Evolutionary conservation across 2,113 vertebrate genomes (phyloP).

Genomic region (Pseudonaja textilis): DNA sequence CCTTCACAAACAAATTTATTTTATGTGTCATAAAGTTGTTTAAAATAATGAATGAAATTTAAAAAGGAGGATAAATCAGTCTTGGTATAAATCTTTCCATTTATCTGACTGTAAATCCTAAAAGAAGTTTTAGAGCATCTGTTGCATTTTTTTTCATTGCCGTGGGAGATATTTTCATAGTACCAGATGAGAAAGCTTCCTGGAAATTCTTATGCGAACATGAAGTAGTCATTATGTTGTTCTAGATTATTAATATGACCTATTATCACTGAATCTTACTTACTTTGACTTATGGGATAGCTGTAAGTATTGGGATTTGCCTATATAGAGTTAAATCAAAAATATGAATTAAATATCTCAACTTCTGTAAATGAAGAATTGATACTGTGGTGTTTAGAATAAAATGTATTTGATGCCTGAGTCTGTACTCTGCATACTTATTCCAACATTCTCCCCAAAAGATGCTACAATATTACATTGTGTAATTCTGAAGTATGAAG

Average conservation of each 20-base stretch:
- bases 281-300: background rate
- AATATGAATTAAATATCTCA: background rate
- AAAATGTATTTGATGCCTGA: background rate
- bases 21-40: background rate
- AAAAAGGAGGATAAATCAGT: background rate
- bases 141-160: background rate
- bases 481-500: background rate
- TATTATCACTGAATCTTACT: background rate
- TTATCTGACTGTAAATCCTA: background rate
- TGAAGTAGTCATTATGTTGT: background rate
- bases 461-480: background rate
- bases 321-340: background rate
- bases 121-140: background rate
- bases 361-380: background rate
- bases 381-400: background rate
- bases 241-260: background rate
- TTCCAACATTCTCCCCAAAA: background rate
- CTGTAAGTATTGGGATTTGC: background rate
- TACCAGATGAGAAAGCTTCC: background rate
- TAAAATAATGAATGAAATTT: background rate
- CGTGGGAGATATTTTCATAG: background rate
- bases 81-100: background rate
- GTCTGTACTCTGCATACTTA: background rate
- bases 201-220: background rate
- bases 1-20: background rate